Percentiles rank a stretch among this genome's conserved stretches.
Evolutionary conservation across 1,140 invertebrate species (phyloP).

Genomic region (Dreissena rostriformis): DNA sequence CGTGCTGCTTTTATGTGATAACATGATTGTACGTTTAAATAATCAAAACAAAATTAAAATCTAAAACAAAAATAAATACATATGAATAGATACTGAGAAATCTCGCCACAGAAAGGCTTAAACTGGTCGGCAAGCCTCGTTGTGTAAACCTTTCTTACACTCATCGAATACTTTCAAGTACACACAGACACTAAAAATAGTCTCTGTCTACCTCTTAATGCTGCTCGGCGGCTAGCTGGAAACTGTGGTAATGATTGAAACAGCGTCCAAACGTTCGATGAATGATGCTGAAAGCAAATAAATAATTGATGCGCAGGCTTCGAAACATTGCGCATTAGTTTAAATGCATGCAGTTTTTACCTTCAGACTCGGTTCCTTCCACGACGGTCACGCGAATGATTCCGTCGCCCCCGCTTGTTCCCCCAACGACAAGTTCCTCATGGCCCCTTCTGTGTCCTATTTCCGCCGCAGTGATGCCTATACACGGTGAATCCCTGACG

Average conservation of each 20-base stretch:
- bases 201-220: too few relatives aligned
- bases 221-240: too few relatives aligned
- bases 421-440: neutral
- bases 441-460: neutral
- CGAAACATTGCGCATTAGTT: neutral
- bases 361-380: conserved; percentile 5
- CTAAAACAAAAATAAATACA: too few relatives aligned
- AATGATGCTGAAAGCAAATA: neutral
- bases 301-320: neutral
- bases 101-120: too few relatives aligned
- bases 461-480: conserved; percentile 11
- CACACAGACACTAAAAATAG: too few relatives aligned
- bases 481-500: conserved; percentile 34
- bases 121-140: too few relatives aligned
- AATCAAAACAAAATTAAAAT: too few relatives aligned
- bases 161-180: too few relatives aligned
- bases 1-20: too few relatives aligned
- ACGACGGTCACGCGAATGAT: neutral
- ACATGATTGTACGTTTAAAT: too few relatives aligned
- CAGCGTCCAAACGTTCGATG: neutral
- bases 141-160: too few relatives aligned
- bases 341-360: neutral
- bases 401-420: neutral
- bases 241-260: neutral
- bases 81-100: too few relatives aligned